Base-by-base conservation (phyloP, 2,113 vertebrate species). In the Siniperca chuatsi region DNA sequence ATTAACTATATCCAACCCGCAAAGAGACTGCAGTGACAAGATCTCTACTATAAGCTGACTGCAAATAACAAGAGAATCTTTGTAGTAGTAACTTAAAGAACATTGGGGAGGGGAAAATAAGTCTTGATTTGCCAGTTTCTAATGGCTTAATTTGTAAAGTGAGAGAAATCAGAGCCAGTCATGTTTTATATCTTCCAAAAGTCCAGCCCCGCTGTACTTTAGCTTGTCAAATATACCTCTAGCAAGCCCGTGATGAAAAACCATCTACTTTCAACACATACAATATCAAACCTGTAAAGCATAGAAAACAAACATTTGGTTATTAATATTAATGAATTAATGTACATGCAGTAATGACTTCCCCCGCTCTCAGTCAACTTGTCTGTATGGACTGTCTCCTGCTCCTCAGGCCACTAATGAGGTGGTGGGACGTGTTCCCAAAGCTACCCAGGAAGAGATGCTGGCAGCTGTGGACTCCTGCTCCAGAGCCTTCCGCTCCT, bases 371-470 rank as follows among this genome's bases (percentile, higher is more conserved):
- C 46, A 67, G 69, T 90, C 73, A 78, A 16, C 61, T 13, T 78
- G 79, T 86, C 72, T 84, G 65, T 4, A 8, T 50, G 66, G 29
- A 48, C 52, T 54, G 48, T 87, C 48, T 85, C 37, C 33, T 66
- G 86, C 66, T 87, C 46, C 70, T 29, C 89, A 99, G 98, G 97
- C 97, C 87, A 98, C 97, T 83, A 98, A 98, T 89, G 97, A 98
- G 89, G 96, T 99, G 61, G 96, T 99, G 82, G 87, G 96, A 54
- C 95, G 93, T 6, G 97, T 98, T 69, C 98, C 98, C 3, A 97
- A 97, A 95, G 96, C 98, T 66, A 99, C 98, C 4, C 93, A 96
- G 86, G 95, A 94, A 74, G 98, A 99, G 95, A 99, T 99, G 98
- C 92, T 97, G 83, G 97, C 97, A 42, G 98, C 98, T 0, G 95